These are phyloP conservation scores for Archivesica marissinica DNA, from an alignment of 1,140 invertebrate genomes.

Conservation along the genomic window DNA sequence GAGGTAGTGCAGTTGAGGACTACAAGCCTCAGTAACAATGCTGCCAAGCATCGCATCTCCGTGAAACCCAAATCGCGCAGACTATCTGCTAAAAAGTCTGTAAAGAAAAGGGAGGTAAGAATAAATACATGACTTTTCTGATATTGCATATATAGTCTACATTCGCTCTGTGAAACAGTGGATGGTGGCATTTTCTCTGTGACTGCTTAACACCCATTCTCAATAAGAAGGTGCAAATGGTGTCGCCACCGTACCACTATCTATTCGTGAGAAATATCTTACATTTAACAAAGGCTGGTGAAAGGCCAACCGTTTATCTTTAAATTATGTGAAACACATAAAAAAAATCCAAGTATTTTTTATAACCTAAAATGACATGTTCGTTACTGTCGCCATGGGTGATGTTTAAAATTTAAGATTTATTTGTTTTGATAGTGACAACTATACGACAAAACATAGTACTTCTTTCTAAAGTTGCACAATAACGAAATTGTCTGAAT, in stretches of 20 bases:
- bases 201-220: not conserved
- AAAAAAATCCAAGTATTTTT: not conserved
- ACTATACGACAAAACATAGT: not conserved
- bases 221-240: not conserved
- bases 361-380: not conserved
- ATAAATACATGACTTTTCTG: too few relatives aligned
- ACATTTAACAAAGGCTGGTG: not conserved
- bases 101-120: slow-evolving; percentile 53
- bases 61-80: slow-evolving; percentile 72
- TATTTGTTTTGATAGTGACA: not conserved
- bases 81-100: slow-evolving; percentile 34
- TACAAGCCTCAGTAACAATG: slow-evolving; percentile 70
- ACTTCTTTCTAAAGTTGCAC: not conserved
- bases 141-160: too few relatives aligned
- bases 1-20: slow-evolving; percentile 59
- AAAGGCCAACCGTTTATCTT: not conserved
- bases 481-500: not conserved
- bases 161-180: too few relatives aligned
- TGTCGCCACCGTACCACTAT: not conserved
- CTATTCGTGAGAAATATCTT: not conserved
- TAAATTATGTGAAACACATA: not conserved
- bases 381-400: not conserved
- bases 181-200: too few relatives aligned
- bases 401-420: too few relatives aligned
- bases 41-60: slow-evolving; percentile 75